Conservation (phyloP, 2,888 invertebrate species). For the Ariolimax columbianus region DNA sequence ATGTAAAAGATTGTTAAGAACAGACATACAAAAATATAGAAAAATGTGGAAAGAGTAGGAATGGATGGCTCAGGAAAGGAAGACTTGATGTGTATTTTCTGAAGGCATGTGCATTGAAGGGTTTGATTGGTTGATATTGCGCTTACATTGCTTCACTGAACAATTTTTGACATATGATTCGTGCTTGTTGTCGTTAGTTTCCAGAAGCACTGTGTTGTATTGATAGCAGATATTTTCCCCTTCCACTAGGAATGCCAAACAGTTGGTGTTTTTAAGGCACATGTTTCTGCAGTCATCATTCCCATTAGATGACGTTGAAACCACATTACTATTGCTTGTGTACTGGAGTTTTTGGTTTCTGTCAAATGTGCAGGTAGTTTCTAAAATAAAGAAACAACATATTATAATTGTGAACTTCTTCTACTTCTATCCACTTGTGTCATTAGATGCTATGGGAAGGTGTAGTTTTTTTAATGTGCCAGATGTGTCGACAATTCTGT, state of each 20-base stretch:
- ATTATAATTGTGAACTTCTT: too few relatives aligned
- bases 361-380: background rate
- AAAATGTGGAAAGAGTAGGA: background rate
- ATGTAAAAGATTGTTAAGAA: too few relatives aligned
- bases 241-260: constrained; percentile 6
- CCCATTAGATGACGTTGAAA: background rate
- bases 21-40: background rate
- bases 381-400: constrained; percentile 20
- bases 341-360: background rate
- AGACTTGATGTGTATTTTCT: too few relatives aligned
- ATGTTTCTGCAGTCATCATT: background rate
- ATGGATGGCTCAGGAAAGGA: too few relatives aligned
- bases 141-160: constrained; percentile 21
- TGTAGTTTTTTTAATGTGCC: too few relatives aligned
- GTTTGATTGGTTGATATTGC: background rate
- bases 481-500: too few relatives aligned
- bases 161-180: constrained; percentile 31
- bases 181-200: background rate
- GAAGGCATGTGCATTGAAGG: background rate
- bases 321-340: background rate
- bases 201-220: background rate
- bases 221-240: background rate
- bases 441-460: too few relatives aligned
- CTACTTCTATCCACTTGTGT: too few relatives aligned
- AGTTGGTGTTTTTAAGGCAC: background rate